Percentiles rank a stretch among this genome's conserved stretches.
These are phyloP conservation scores for Macrocentrus cingulum DNA, from an alignment of 1,140 invertebrate genomes.

Conservation along the genomic window DNA sequence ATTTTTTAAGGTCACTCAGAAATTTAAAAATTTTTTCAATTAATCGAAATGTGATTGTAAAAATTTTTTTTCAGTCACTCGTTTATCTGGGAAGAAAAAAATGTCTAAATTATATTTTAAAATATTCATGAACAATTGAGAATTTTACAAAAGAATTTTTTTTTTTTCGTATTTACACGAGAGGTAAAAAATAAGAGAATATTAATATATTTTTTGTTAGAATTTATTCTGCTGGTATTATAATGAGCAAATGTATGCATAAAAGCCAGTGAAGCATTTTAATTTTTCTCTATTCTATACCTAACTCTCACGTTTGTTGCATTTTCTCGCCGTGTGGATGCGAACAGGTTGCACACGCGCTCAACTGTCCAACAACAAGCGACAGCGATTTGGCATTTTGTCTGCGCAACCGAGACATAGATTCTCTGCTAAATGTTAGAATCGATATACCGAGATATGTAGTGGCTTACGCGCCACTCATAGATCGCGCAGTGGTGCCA, in stretches of 20 bases:
- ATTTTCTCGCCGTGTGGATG: background rate
- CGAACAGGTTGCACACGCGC: conserved; percentile 68
- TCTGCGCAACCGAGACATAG: conserved; percentile 61
- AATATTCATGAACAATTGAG: too few species aligned
- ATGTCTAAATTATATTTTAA: too few species aligned
- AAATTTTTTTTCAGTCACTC: background rate
- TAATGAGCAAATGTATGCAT: background rate
- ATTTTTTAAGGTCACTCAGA: too few species aligned
- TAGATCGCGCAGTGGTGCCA: conserved; percentile 82
- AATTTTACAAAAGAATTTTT: too few species aligned
- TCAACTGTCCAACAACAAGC: conserved; percentile 73
- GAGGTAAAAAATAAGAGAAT: too few species aligned
- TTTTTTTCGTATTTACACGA: too few species aligned
- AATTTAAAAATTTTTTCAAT: too few species aligned
- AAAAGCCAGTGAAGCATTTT: background rate
- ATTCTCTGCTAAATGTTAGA: conserved; percentile 47
- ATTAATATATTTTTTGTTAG: background rate
- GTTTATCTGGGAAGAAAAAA: background rate
- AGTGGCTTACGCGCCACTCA: conserved; percentile 68
- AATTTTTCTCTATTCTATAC: background rate
- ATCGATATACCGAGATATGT: conserved; percentile 54
- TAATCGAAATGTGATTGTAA: too few species aligned
- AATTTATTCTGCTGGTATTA: too few species aligned
- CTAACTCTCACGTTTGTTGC: background rate
- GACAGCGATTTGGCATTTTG: conserved; percentile 64